Evolutionary conservation across 2,797 vertebrate species (phyloP).

Genomic region (Tapirus indicus): DNA sequence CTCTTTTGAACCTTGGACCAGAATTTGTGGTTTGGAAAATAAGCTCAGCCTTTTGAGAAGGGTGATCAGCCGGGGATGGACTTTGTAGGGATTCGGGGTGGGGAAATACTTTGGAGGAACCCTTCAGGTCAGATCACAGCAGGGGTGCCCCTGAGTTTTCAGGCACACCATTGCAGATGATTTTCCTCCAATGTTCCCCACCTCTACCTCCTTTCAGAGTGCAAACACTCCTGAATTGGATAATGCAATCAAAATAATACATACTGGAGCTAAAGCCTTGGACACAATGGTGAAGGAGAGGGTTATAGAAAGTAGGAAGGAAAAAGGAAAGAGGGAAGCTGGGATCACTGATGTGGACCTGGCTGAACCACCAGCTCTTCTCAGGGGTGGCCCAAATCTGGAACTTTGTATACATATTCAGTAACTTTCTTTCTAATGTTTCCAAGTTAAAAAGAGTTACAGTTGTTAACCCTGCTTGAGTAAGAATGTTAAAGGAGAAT

Average conservation of each 20-base stretch:
- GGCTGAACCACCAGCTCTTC: neutral
- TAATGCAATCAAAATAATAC: neutral
- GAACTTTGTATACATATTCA: neutral
- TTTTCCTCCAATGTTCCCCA: neutral
- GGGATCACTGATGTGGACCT: neutral
- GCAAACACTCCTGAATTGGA: neutral
- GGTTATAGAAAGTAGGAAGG: neutral
- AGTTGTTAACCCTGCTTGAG: neutral
- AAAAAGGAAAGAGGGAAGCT: neutral
- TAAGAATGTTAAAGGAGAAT: slow-evolving; percentile 46
- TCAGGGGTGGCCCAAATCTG: neutral
- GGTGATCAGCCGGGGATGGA: neutral
- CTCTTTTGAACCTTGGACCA: neutral
- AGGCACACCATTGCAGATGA: neutral
- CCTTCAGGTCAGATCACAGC: neutral
- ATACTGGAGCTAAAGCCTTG: neutral
- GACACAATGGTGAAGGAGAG: neutral
- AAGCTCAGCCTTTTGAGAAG: neutral
- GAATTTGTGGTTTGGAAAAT: slow-evolving; percentile 19
- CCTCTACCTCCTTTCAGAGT: neutral
- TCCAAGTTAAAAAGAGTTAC: slow-evolving; percentile 12
- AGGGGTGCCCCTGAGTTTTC: neutral
- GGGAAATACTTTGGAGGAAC: neutral
- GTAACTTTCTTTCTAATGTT: slow-evolving; percentile 8
- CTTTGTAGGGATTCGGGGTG: neutral